Evolutionary conservation across 2,888 invertebrate species (phyloP).

Genomic region (Gari tellinella): DNA sequence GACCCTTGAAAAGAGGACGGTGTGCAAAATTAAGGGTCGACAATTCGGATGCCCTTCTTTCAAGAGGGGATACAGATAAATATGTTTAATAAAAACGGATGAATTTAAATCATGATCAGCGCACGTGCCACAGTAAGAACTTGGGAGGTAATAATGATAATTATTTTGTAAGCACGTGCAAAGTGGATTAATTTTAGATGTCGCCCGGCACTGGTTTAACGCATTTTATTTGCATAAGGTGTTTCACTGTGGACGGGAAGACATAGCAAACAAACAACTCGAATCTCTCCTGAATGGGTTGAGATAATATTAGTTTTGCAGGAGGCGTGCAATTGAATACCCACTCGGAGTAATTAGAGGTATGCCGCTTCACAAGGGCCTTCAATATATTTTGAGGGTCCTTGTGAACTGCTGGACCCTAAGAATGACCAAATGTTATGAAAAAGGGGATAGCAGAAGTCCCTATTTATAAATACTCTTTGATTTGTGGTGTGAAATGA

Average conservation of each 20-base stretch:
- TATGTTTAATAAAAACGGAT: slow-evolving; percentile 49
- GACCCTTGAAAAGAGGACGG: too few species aligned
- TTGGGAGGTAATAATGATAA: slow-evolving; percentile 45
- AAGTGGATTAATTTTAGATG: slow-evolving; percentile 38
- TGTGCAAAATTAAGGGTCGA: too few species aligned
- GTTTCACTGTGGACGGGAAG: neutral
- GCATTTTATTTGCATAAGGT: slow-evolving; percentile 47
- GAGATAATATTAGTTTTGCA: slow-evolving; percentile 41
- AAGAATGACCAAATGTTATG: slow-evolving; percentile 54
- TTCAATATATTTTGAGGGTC: slow-evolving; percentile 27
- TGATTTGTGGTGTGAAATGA: too few species aligned
- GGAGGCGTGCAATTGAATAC: slow-evolving; percentile 44
- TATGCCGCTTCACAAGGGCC: slow-evolving; percentile 34
- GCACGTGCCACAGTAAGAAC: slow-evolving; percentile 42
- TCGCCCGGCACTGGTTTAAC: slow-evolving; percentile 25
- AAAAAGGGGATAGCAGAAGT: too few species aligned
- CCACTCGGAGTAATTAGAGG: slow-evolving; percentile 49
- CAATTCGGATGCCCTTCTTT: slow-evolving; percentile 28
- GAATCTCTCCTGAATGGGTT: slow-evolving; percentile 18
- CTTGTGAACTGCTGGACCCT: slow-evolving; percentile 39
- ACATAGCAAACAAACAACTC: neutral
- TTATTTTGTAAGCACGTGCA: slow-evolving; percentile 53
- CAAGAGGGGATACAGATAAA: slow-evolving; percentile 40
- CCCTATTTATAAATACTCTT: too few species aligned
- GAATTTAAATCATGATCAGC: slow-evolving; percentile 33